Evolutionary conservation across 2,797 vertebrate genomes (phyloP), one percentile per base, ranked within the genome.

Genomic region (Melanotaenia trifasciata): DNA sequence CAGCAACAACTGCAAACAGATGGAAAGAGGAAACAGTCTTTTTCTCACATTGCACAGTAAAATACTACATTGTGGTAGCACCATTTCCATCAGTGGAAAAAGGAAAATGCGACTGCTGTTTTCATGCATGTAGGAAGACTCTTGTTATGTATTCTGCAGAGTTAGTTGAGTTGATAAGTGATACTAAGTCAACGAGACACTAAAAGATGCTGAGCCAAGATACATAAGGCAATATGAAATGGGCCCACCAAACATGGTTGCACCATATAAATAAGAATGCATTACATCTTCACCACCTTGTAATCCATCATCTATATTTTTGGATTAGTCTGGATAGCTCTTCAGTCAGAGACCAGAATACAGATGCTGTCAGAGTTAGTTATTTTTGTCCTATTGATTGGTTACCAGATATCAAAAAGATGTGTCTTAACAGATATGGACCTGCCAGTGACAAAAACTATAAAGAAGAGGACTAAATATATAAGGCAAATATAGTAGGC

Each of bases 1-100:
- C 65, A 81, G 22, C 20, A 81, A 78, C 65, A 36, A 66, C 70
- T 67, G 73, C 70, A 87, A 75, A 85, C 50, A 70, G 67, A 77
- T 66, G 64, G 65, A 51, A 64, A 7, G 5, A 67, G 7, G 64
- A 75, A 83, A 70, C 28, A 70, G 45, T 38, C 63, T 47, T 47
- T 53, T 64, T 80, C 73, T 80, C 66, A 70, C 36, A 60, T 14
- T 35, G 36, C 35, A 50, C 14, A 40, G n/a, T 26, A 56, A 38
- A 67, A 72, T 9, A 58, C 1, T 30, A 35, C 56, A 69, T 20
- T 66, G 53, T 40, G 38, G 45, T n/a, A 70, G 24, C 5, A 32
- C 0, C 5, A 0, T 33, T 22, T 50, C 43, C 54, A 33, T 51
- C 10, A 26, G 11, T 1, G 2, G 35, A 26, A 72, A 35, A 62